Conservation (phyloP, 1,140 invertebrate genomes). For the Vanessa tameamea region DNA sequence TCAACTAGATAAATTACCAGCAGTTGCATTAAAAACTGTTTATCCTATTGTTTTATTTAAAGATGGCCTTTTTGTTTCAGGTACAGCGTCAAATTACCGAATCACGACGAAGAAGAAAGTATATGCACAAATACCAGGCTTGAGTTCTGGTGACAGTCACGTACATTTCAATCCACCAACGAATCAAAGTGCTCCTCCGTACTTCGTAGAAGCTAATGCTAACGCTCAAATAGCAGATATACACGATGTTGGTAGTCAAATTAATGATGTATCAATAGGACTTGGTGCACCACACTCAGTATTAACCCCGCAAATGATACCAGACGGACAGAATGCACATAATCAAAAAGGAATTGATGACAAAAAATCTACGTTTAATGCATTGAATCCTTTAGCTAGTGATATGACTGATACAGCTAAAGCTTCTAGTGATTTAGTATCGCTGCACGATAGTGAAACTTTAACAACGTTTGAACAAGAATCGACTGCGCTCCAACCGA, state of each 20-base stretch:
- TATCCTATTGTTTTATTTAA: too few species aligned
- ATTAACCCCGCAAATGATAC: neutral
- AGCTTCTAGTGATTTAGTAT: neutral
- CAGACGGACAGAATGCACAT: neutral
- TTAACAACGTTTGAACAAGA: neutral
- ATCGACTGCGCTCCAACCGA: neutral
- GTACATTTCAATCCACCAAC: constrained; percentile 31
- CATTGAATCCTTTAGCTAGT: constrained; percentile 1
- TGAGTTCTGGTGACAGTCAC: constrained; percentile 58
- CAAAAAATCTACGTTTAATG: neutral
- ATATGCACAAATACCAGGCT: constrained; percentile 82
- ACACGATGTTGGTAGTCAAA: constrained; percentile 5
- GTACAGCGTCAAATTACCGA: constrained; percentile 73
- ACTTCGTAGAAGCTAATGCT: constrained; percentile 28
- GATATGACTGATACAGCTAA: neutral
- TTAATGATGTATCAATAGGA: neutral
- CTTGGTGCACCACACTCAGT: neutral
- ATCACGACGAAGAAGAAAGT: constrained; percentile 80
- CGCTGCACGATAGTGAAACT: neutral
- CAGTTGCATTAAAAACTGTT: too few species aligned
- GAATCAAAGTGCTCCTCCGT: constrained; percentile 22
- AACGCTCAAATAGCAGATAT: neutral
- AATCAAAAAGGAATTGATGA: neutral
- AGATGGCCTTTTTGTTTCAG: constrained; percentile 55
- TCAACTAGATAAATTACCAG: too few species aligned